A percentile compares a stretch with the other conserved stretches of the same genome.
phyloP scores from a whole-genome alignment of 2,888 invertebrate species.

The Eupithecia tripunctaria region DNA sequence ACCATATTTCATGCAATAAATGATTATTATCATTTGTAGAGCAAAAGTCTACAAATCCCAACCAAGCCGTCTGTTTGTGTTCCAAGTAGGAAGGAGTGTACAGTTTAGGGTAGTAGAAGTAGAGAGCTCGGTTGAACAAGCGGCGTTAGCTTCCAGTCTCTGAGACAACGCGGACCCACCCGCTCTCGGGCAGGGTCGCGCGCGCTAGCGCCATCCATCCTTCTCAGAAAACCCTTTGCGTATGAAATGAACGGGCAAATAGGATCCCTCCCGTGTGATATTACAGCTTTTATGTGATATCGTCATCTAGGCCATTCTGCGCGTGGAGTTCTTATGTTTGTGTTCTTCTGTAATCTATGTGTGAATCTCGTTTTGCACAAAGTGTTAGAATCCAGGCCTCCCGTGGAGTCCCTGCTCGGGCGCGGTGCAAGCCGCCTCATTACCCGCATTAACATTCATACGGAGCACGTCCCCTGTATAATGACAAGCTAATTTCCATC shows the following conservation, averaged over 20 bases:
- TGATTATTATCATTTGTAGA: no score
- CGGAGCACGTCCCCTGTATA: constrained; percentile 38
- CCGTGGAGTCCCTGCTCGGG: background rate
- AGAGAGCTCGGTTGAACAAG: background rate
- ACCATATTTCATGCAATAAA: no score
- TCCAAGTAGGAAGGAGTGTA: background rate
- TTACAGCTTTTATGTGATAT: background rate
- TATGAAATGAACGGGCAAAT: background rate
- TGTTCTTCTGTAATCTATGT: background rate
- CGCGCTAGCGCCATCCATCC: background rate
- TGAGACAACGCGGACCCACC: background rate
- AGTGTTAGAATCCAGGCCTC: background rate
- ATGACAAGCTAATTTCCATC: constrained; percentile 48
- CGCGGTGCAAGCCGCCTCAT: constrained; percentile 25
- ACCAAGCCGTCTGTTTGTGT: no score
- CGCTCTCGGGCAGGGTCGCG: background rate
- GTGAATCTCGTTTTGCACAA: background rate
- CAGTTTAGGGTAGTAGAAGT: background rate
- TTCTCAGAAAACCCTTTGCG: constrained; percentile 5
- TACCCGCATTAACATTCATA: constrained; percentile 45
- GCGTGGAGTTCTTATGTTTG: background rate
- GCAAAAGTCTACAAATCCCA: no score
- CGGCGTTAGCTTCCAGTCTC: background rate
- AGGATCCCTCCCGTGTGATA: background rate
- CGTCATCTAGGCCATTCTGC: background rate